phyloP scores from a whole-genome alignment of 2,113 vertebrate species.

The Abramis brama region DNA sequence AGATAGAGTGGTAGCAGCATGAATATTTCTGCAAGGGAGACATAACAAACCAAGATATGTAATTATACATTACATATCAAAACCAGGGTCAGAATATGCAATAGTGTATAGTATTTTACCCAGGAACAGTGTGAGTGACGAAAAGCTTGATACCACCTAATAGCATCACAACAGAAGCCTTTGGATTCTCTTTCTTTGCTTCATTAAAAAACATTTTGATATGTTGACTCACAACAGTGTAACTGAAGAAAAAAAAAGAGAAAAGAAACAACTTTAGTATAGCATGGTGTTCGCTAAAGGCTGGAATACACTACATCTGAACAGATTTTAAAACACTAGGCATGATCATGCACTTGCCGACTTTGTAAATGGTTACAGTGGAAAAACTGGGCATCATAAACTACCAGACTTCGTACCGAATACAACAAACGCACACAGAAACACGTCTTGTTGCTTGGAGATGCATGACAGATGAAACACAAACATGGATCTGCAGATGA shows the following conservation, averaged over 20 bases:
- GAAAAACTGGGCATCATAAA: too few relatives aligned
- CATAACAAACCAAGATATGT: background rate
- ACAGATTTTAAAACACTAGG: too few relatives aligned
- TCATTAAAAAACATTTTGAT: slow-evolving; percentile 75
- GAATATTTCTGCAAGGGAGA: slow-evolving; percentile 3
- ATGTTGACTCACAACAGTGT: slow-evolving; percentile 71
- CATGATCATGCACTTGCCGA: too few relatives aligned
- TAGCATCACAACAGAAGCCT: slow-evolving; percentile 78
- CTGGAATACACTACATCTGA: too few relatives aligned
- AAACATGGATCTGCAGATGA: too few relatives aligned
- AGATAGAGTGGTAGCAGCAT: slow-evolving; percentile 5
- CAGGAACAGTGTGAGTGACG: slow-evolving; percentile 67
- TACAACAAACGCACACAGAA: too few relatives aligned
- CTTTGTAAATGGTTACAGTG: too few relatives aligned
- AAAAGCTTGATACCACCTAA: slow-evolving; percentile 79
- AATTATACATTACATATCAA: background rate
- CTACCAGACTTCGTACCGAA: too few relatives aligned
- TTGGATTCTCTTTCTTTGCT: slow-evolving; percentile 72
- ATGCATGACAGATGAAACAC: too few relatives aligned
- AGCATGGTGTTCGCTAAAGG: background rate
- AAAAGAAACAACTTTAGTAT: background rate
- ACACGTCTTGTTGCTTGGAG: too few relatives aligned
- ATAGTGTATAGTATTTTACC: slow-evolving; percentile 62
- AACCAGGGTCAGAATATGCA: background rate
- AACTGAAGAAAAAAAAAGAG: slow-evolving; percentile 65